phyloP scores from a whole-genome alignment of 2,797 vertebrate genomes.

The Knipowitschia caucasica region DNA sequence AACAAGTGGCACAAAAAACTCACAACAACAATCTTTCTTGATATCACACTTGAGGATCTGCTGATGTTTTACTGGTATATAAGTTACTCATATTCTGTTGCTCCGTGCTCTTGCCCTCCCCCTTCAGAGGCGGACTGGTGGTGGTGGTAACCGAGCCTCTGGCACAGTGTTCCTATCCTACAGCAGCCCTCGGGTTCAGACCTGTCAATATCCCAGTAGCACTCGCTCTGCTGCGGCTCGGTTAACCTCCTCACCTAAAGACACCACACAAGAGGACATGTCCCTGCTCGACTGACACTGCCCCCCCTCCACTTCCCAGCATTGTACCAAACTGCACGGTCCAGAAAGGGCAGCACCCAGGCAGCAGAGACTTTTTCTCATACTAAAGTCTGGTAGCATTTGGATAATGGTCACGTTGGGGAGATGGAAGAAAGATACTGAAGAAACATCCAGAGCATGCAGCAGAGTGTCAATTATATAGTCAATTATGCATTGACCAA shows the following conservation, averaged over 20 bases:
- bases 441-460: slow-evolving; percentile 27
- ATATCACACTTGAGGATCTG: too few relatives aligned
- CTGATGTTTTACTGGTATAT: slow-evolving; percentile 20
- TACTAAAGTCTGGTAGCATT: slow-evolving; percentile 52
- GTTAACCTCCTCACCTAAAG: slow-evolving; percentile 75
- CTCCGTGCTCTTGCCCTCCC: slow-evolving; percentile 44
- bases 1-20: too few relatives aligned
- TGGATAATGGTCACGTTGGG: slow-evolving; percentile 57
- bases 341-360: slow-evolving; percentile 67
- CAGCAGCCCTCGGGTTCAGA: slow-evolving; percentile 82
- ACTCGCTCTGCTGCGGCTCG: slow-evolving; percentile 66
- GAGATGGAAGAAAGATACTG: slow-evolving; percentile 30
- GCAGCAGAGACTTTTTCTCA: slow-evolving; percentile 55
- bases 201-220: slow-evolving; percentile 80
- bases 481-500: too few relatives aligned
- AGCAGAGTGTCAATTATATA: too few relatives aligned
- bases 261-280: slow-evolving; percentile 58
- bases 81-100: slow-evolving; percentile 35
- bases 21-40: too few relatives aligned
- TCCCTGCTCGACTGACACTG: slow-evolving; percentile 55
- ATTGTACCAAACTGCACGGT: slow-evolving; percentile 38
- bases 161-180: slow-evolving; percentile 83
- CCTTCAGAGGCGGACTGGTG: slow-evolving; percentile 62
- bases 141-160: slow-evolving; percentile 77
- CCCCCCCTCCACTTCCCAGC: slow-evolving; percentile 22